A percentile compares a stretch with the other conserved stretches of the same genome.
These are phyloP conservation scores for Willisornis vidua DNA, from an alignment of 2,113 vertebrate species.

Conservation along the genomic window DNA sequence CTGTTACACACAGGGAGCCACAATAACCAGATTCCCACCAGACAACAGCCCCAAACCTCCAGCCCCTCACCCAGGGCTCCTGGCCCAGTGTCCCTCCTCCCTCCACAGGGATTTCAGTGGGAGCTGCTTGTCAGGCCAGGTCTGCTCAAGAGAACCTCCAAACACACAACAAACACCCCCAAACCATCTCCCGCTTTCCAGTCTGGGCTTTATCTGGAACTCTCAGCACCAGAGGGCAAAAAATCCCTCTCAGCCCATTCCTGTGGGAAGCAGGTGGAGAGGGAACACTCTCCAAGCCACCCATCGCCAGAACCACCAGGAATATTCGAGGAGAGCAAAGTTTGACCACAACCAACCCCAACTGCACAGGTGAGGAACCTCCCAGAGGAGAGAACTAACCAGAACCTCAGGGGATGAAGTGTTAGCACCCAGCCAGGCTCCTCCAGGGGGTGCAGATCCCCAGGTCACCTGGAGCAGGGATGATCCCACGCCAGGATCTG, in stretches of 20 bases:
- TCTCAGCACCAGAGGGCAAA: background rate
- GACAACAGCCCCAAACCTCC: background rate
- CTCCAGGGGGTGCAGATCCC: background rate
- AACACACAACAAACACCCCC: background rate
- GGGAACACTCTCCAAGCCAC: background rate
- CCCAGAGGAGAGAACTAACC: fast-evolving
- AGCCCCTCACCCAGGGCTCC: background rate
- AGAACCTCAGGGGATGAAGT: fast-evolving
- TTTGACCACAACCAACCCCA: background rate
- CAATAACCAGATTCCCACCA: background rate
- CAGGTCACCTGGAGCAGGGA: fast-evolving
- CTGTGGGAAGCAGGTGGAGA: background rate
- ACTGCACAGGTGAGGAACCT: fast-evolving
- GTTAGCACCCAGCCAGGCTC: background rate
- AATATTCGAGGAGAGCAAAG: fast-evolving
- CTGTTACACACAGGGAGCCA: background rate
- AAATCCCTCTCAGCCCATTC: background rate
- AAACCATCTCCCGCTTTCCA: background rate
- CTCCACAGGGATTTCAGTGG: fast-evolving
- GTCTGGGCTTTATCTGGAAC: background rate
- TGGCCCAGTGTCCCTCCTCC: background rate
- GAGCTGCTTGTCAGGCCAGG: fast-evolving
- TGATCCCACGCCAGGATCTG: fast-evolving
- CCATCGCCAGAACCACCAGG: fast-evolving
- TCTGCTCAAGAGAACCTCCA: background rate